Evolutionary conservation across 2,888 invertebrate species (phyloP).

Genomic region (Colletes collaris): DNA sequence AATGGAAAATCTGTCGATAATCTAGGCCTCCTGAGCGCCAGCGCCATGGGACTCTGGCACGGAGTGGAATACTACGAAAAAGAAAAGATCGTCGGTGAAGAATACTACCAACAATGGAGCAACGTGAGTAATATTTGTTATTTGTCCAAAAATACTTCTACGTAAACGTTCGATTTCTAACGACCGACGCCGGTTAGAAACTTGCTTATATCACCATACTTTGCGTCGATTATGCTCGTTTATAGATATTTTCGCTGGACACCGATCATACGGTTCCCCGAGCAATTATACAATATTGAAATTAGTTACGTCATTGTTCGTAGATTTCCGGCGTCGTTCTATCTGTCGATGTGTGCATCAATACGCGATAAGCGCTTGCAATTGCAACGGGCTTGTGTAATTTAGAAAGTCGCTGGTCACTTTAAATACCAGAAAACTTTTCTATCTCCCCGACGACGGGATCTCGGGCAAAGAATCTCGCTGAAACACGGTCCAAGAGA

Average conservation of each 20-base stretch:
- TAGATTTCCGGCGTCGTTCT: constrained; percentile 23
- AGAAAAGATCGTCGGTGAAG: constrained; percentile 95
- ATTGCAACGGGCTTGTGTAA: constrained; percentile 25
- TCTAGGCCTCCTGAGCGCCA: constrained; percentile 93
- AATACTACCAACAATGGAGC: constrained; percentile 96
- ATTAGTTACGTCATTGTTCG: constrained; percentile 25
- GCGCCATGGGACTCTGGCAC: constrained; percentile 98
- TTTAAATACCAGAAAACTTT: constrained; percentile 27
- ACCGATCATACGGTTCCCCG: not conserved
- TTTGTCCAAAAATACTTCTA: not conserved
- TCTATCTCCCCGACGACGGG: not conserved
- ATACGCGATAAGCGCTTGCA: constrained; percentile 19
- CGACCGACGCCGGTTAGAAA: not conserved
- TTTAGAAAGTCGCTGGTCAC: constrained; percentile 34
- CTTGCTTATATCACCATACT: too few relatives aligned
- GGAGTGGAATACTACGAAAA: constrained; percentile 98
- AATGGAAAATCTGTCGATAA: constrained; percentile 20
- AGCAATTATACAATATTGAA: constrained; percentile 5
- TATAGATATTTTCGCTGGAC: constrained; percentile 18
- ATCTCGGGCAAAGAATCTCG: not conserved
- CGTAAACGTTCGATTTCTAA: not conserved
- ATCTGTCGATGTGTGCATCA: constrained; percentile 29
- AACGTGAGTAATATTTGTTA: constrained; percentile 86
- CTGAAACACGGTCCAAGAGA: not conserved
- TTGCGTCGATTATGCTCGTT: not conserved